phyloP scores from a whole-genome alignment of 2,797 vertebrate species.

The Clarias laeviceps region DNA sequence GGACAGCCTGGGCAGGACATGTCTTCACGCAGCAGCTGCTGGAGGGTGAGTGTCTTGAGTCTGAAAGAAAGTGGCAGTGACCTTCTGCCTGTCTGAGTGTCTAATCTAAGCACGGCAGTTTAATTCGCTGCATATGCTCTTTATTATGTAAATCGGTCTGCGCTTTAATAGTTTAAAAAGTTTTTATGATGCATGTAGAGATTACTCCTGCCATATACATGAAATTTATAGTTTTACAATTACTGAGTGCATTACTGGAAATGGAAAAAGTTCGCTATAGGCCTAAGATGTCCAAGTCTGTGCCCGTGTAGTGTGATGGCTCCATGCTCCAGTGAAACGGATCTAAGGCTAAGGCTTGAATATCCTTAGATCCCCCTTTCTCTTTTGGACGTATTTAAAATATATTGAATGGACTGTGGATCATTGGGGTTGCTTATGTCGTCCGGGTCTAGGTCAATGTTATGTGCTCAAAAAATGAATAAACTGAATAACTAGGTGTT shows the following conservation, averaged over 20 bases:
- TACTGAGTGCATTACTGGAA: background rate
- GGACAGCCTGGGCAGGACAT: constrained; percentile 93
- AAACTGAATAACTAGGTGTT: no score
- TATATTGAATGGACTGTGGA: no score
- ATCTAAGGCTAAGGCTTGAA: background rate
- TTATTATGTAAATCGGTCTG: background rate
- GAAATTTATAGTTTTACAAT: background rate
- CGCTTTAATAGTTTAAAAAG: background rate
- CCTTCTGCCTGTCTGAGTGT: background rate
- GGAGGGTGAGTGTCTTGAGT: constrained; percentile 86
- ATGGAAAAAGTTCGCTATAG: no score
- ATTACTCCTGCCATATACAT: background rate
- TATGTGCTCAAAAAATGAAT: no score
- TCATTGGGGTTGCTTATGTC: no score
- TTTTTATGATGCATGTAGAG: background rate
- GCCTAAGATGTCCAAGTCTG: background rate
- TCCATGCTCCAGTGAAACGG: background rate
- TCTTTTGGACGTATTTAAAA: no score
- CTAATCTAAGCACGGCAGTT: background rate
- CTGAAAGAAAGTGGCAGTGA: background rate
- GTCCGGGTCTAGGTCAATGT: no score
- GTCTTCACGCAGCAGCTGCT: constrained; percentile 94
- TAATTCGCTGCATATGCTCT: background rate
- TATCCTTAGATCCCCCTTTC: no score
- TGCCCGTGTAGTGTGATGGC: background rate